These are phyloP conservation scores for Platysteira castanea DNA, from an alignment of 2,113 vertebrate species.

Conservation along the genomic window DNA sequence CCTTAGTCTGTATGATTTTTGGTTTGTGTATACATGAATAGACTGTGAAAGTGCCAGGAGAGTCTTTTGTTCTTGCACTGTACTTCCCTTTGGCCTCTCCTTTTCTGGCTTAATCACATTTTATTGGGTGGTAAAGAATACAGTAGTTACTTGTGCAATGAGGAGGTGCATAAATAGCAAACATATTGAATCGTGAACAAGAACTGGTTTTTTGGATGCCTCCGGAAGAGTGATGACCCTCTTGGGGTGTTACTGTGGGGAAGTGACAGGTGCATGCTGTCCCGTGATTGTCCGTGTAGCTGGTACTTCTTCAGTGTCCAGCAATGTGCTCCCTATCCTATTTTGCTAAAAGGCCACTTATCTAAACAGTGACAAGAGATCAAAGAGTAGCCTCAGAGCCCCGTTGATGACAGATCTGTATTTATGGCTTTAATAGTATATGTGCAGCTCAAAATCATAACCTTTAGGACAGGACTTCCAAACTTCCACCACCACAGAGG, in stretches of 20 bases:
- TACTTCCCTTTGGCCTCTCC: background rate
- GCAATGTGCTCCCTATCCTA: background rate
- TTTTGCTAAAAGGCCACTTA: background rate
- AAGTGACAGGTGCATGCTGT: background rate
- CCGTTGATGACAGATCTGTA: background rate
- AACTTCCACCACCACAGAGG: background rate
- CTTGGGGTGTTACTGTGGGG: background rate
- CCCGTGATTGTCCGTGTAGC: background rate
- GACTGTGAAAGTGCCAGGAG: background rate
- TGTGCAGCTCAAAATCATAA: background rate
- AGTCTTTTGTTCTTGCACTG: background rate
- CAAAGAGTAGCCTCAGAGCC: background rate
- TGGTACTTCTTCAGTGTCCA: background rate
- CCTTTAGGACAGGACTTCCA: background rate
- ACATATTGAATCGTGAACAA: background rate
- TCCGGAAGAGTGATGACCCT: background rate
- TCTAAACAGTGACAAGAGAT: background rate
- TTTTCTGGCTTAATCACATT: background rate
- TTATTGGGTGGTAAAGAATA: background rate
- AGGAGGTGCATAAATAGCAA: background rate
- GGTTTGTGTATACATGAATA: background rate
- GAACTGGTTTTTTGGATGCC: background rate
- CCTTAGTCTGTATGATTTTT: background rate
- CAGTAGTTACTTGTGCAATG: background rate
- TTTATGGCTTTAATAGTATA: background rate